These are phyloP conservation scores for Limonius californicus DNA, from an alignment of 1,140 invertebrate genomes.

Conservation along the genomic window DNA sequence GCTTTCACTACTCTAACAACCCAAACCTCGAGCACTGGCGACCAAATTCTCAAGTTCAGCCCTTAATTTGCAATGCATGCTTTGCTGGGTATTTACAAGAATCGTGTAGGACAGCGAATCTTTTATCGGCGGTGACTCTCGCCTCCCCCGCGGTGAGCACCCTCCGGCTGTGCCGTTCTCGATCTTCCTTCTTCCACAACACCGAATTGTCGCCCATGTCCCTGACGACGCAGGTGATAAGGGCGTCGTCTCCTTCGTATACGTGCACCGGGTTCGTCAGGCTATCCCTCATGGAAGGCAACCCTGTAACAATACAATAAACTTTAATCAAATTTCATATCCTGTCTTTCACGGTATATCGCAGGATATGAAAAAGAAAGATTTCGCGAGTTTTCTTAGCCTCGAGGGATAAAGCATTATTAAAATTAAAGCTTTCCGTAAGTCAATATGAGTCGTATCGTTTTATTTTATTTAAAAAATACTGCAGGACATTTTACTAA, in stretches of 20 bases:
- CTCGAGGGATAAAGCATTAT: too few relatives aligned
- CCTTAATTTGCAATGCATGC: not conserved
- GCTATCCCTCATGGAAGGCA: conserved; percentile 45
- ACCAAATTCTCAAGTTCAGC: not conserved
- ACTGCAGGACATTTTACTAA: too few relatives aligned
- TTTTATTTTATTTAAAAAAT: too few relatives aligned
- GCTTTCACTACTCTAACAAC: too few relatives aligned
- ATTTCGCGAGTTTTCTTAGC: too few relatives aligned
- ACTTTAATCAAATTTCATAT: not conserved
- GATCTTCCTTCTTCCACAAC: conserved; percentile 65
- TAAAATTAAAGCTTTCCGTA: too few relatives aligned
- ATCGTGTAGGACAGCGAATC: conserved; percentile 19
- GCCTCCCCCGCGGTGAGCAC: conserved; percentile 71
- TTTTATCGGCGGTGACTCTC: conserved; percentile 64
- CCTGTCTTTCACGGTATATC: not conserved
- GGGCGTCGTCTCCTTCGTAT: conserved; percentile 66
- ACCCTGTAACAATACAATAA: conserved; percentile 33
- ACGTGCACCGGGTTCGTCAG: conserved; percentile 50
- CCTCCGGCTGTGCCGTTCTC: conserved; percentile 51
- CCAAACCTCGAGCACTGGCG: too few relatives aligned
- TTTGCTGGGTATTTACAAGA: not conserved
- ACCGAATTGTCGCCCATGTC: conserved; percentile 63
- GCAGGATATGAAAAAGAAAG: not conserved
- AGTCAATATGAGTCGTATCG: too few relatives aligned
- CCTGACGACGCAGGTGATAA: conserved; percentile 71